Evolutionary conservation across 2,888 invertebrate genomes (phyloP).

Genomic region (Melipona bicolor): DNA sequence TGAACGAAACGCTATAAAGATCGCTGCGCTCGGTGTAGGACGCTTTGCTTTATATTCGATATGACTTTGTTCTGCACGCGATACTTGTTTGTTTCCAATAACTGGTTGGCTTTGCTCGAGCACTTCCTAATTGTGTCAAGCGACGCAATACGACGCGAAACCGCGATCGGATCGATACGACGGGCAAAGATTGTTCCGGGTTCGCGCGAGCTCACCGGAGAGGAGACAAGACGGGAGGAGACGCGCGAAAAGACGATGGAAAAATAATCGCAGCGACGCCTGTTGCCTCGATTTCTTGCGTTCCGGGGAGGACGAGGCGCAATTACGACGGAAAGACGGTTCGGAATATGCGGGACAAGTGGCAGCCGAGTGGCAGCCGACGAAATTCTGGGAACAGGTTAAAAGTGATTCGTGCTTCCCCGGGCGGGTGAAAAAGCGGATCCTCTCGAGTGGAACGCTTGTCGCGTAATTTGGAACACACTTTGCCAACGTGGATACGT

Average conservation of each 20-base stretch:
- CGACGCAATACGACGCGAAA: not conserved
- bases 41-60: not conserved
- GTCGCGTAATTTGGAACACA: constrained; percentile 48
- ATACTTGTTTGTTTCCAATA: not conserved
- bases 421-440: constrained; percentile 38
- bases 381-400: constrained; percentile 51
- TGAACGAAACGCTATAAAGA: not conserved
- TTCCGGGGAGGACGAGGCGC: constrained; percentile 9
- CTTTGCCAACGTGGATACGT: constrained; percentile 30
- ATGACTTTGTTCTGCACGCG: not conserved
- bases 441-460: constrained; percentile 37
- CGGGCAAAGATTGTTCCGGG: not conserved
- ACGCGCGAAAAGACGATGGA: not conserved
- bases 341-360: constrained; percentile 40
- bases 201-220: not conserved
- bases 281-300: constrained; percentile 8
- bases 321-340: constrained; percentile 37
- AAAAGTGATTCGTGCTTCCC: constrained; percentile 47
- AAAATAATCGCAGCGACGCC: not conserved
- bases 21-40: not conserved
- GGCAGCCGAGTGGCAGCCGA: constrained; percentile 28
- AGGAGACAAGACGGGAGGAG: too few relatives aligned
- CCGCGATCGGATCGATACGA: constrained; percentile 12
- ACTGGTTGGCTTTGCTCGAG: not conserved
- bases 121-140: not conserved